Evolutionary conservation across 2,888 invertebrate genomes (phyloP), one percentile per base, ranked within the genome.

Genomic region (Cosmopolites sordidus): DNA sequence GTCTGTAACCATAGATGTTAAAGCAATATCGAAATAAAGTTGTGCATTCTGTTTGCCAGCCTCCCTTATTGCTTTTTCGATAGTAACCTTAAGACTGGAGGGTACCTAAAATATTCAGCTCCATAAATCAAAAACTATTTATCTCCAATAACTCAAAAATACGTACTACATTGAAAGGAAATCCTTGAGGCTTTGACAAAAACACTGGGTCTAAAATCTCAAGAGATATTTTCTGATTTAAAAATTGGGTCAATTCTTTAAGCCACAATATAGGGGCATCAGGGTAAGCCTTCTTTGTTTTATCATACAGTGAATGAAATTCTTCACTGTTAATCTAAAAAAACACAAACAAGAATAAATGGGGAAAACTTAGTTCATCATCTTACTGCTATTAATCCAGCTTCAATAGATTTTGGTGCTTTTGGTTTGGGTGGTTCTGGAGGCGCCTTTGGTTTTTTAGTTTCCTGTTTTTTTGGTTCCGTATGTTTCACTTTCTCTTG

Each of bases 211-310:
- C 84, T 47, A 79, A 79, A 37, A 82, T 76, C n/a, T 84, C 84
- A 15, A 83, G 75, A 45, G 78, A 77, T 47, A 80, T 76, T 64
- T 82, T 83, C 0, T 78, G 75, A 66, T 85, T 86, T 38, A 86
- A 72, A 70, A 78, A 84, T 30, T 77, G 77, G 5, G 82, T 80
- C 43, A 89, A 77, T 66, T 85, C 85, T 67, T 86, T 85, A 17
- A 89, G 67, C 87, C 88, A 83, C 16, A 82, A 75, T 30, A 83
- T 70, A 5, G 87, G 86, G n/a, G 84, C 84, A 33, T 83, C 84
- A 0, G 85, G 83, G 70, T 83, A 88, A 53, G 81, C 78, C 1
- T 77, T 65, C 69, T 83, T 83, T 44, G 82, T 81, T 15, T 79
- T 78, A 52, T 82, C 77, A 62, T 79, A 69, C 40, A 79, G 66